phyloP scores from a whole-genome alignment of 2,888 invertebrate genomes.

The Gibbula magus region DNA sequence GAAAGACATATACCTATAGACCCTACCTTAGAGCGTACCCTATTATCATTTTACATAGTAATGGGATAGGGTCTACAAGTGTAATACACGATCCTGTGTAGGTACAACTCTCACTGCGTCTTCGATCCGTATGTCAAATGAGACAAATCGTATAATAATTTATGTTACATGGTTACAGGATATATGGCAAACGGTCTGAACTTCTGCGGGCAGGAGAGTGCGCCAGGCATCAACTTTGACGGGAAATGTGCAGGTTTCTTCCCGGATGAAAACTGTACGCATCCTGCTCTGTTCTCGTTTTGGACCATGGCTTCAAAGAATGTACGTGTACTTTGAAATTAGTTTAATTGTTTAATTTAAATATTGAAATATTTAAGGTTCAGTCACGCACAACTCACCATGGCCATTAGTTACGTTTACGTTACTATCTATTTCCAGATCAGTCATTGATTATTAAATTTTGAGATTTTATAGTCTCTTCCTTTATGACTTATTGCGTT shows the following conservation, averaged over 20 bases:
- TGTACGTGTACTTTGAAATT: neutral
- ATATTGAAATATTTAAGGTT: too few species aligned
- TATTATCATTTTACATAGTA: too few species aligned
- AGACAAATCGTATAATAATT: too few species aligned
- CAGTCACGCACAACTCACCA: too few species aligned
- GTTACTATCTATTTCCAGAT: neutral
- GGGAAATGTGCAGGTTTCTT: neutral
- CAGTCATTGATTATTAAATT: neutral
- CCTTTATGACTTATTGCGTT: neutral
- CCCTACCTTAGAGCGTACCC: too few species aligned
- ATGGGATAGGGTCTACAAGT: too few species aligned
- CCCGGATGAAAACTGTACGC: neutral
- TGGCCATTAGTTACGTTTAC: too few species aligned
- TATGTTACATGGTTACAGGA: neutral
- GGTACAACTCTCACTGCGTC: too few species aligned
- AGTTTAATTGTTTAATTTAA: neutral
- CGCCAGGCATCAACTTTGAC: slow-evolving; percentile 19
- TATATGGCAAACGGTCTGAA: neutral
- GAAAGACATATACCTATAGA: too few species aligned
- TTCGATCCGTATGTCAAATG: too few species aligned
- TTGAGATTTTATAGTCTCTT: neutral
- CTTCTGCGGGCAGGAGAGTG: neutral
- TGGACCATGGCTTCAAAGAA: neutral
- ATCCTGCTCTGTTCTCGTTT: slow-evolving; percentile 13
- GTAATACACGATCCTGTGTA: too few species aligned